Percentiles rank a stretch among this genome's conserved stretches.
phyloP scores from a whole-genome alignment of 1,140 invertebrate genomes.

The Ridgeia piscesae region DNA sequence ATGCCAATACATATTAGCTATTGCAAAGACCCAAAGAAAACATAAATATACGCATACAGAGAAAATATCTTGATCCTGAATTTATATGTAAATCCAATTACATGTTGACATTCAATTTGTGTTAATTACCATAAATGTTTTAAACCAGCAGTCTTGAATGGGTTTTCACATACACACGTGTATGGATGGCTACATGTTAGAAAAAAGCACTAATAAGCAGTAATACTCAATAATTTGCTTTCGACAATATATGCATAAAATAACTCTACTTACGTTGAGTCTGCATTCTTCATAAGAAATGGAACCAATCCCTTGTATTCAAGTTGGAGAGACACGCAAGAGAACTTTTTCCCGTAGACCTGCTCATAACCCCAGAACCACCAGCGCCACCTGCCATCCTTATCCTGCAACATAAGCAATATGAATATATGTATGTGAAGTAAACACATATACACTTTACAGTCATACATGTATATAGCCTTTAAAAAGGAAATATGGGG shows the following conservation, averaged over 20 bases:
- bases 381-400: constrained; percentile 53
- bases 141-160: not conserved
- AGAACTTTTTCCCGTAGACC: constrained; percentile 67
- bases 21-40: too few species aligned
- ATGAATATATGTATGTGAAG: too few species aligned
- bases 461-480: too few species aligned
- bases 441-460: too few species aligned
- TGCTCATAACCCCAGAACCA: constrained; percentile 68
- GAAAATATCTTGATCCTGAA: too few species aligned
- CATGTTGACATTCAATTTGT: too few species aligned
- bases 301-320: constrained; percentile 47
- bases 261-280: constrained; percentile 37
- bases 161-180: not conserved
- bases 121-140: not conserved
- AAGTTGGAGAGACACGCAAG: constrained; percentile 79
- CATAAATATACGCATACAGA: too few species aligned
- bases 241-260: not conserved
- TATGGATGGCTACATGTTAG: not conserved
- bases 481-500: too few species aligned
- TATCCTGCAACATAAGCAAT: constrained; percentile 34
- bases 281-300: constrained; percentile 48
- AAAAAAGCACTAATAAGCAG: not conserved
- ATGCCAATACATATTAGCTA: too few species aligned
- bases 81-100: too few species aligned
- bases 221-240: not conserved